Evolutionary conservation across 2,888 invertebrate genomes (phyloP).

Genomic region (Ichneumoninae sp.): DNA sequence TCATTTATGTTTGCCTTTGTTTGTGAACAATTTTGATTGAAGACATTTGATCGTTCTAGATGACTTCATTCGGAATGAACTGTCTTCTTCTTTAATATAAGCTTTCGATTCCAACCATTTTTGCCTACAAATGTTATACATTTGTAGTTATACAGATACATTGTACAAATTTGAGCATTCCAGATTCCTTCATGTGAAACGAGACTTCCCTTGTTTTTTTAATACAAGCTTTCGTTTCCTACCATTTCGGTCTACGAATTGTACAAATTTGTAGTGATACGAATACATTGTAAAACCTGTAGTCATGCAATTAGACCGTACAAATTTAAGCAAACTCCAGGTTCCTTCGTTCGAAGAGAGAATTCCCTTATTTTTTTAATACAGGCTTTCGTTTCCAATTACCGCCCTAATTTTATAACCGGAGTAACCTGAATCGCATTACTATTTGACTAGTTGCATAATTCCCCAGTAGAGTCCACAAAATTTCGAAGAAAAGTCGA

Average conservation of each 20-base stretch:
- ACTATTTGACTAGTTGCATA: background rate
- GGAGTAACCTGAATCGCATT: background rate
- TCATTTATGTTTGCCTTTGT: background rate
- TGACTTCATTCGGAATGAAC: no score
- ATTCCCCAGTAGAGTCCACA: no score
- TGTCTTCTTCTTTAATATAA: no score
- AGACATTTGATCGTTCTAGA: background rate
- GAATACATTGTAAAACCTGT: background rate
- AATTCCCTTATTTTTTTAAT: background rate
- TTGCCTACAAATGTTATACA: background rate
- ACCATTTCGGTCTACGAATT: background rate
- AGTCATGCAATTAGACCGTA: background rate
- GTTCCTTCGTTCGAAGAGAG: background rate
- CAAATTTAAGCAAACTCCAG: background rate
- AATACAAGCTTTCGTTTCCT: no score
- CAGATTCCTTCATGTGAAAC: background rate
- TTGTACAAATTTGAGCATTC: background rate
- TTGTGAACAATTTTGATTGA: background rate
- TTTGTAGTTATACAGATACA: background rate
- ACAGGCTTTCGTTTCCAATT: background rate
- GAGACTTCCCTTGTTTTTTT: no score
- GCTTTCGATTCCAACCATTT: no score
- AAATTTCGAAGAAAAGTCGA: background rate
- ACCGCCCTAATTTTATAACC: background rate
- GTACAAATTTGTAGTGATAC: background rate